A percentile compares a stretch with the other conserved stretches of the same genome.
phyloP scores from a whole-genome alignment of 2,113 vertebrate genomes.

The Nasalis larvatus region DNA sequence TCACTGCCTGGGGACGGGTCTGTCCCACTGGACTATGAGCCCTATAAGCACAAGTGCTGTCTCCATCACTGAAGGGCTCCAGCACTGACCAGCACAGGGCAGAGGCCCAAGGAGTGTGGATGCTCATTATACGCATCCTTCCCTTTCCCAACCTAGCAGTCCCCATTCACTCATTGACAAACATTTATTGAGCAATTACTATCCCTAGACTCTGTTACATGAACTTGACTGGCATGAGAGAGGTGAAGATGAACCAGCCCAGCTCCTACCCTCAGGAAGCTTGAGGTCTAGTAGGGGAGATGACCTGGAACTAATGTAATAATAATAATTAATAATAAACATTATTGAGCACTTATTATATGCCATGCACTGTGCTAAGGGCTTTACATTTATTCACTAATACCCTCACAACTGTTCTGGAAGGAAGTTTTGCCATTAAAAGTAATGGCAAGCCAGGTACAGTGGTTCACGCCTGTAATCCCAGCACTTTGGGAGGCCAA shows the following conservation, averaged over 20 bases:
- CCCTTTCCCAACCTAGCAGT: neutral
- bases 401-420: neutral
- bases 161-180: neutral
- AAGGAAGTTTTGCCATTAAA: neutral
- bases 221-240: neutral
- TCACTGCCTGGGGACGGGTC: neutral
- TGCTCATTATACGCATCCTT: neutral
- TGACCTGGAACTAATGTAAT: too few relatives aligned
- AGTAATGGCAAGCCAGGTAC: too few relatives aligned
- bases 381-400: neutral
- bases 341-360: neutral
- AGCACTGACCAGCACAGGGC: neutral
- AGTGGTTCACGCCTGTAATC: too few relatives aligned
- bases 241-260: neutral
- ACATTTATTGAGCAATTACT: neutral
- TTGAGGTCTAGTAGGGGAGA: neutral
- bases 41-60: neutral
- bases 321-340: neutral
- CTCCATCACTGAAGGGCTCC: rapidly evolving
- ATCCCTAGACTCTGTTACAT: neutral
- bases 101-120: neutral
- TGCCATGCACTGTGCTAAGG: rapidly evolving
- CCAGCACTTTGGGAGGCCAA: too few relatives aligned
- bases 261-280: neutral
- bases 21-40: neutral